Base-by-base conservation (phyloP, 1,140 invertebrate species). In the Teleogryllus occipitalis region DNA sequence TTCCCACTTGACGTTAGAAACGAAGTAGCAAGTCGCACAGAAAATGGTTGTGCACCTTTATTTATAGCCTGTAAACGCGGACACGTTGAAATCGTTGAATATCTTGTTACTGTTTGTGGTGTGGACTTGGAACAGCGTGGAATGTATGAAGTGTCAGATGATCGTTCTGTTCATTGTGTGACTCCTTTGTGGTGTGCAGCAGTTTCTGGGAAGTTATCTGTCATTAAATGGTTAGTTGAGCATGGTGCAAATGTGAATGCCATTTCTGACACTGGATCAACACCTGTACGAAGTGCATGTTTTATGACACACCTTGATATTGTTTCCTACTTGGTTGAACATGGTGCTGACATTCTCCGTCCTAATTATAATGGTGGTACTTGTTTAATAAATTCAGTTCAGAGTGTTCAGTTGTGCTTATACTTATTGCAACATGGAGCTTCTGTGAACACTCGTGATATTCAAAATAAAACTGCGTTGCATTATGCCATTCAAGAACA, bases 111-210 rank as follows among this genome's bases (percentile, higher is more conserved):
- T 76, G 90, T 91, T 39, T 97, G 96, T 85, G 88, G 90, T 82
- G 95, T 94, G 8, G 92, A 96, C 83, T 90, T 97, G 10, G 96
- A 97, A 86, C 94, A 96, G 84, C 89, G 91, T 79, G 95, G 96
- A 82, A 86, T 91, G 47, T 94, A 92, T 83, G 92, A 93, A 86
- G 91, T 92, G 10, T 89, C 90, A 2, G 90, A 92, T 83, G 92
- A 93, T 82, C 88, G 90, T 82, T 92, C 93, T 49, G 90, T 93
- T 39, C 95, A 97, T 87, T 90, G 89, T 83, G 95, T 96, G 0
- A 96, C 96, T 2, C 95, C 96, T 15, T 86, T 98, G n/a, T 97
- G 95, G 96, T 96, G 94, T 87, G 95, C 96, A 15, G 93, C 96
- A 8, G 96, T 97, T 8, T 93, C 94, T n/a, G 95, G 95, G 18